Evolutionary conservation across 2,113 vertebrate genomes (phyloP).

Genomic region (Megaptera novaeangliae): DNA sequence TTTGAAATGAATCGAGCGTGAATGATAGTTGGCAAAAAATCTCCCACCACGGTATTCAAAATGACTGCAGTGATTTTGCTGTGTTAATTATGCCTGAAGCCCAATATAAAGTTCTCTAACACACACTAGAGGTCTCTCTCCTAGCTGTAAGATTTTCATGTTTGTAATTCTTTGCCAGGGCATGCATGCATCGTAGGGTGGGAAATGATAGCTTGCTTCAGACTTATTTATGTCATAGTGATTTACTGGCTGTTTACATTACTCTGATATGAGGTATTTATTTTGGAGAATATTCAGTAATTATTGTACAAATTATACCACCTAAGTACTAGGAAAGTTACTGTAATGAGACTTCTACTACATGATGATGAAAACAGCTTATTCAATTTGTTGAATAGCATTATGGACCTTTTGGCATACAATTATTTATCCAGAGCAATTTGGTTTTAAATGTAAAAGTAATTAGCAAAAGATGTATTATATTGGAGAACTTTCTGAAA

Average conservation of each 20-base stretch:
- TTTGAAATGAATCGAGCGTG: constrained; percentile 40
- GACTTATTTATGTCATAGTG: not conserved
- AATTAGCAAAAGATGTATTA: not conserved
- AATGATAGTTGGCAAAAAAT: constrained; percentile 58
- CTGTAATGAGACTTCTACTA: not conserved
- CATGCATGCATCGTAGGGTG: not conserved
- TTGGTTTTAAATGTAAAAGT: constrained; percentile 33
- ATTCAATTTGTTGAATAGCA: constrained; percentile 9
- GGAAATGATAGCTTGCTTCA: not conserved
- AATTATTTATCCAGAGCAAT: constrained; percentile 24
- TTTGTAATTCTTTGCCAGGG: constrained; percentile 56
- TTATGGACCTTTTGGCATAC: not conserved
- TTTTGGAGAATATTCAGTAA: not conserved
- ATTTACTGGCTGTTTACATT: not conserved
- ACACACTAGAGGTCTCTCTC: constrained; percentile 86
- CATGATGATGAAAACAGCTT: not conserved
- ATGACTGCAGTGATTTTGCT: constrained; percentile 79
- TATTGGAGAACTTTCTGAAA: constrained; percentile 37
- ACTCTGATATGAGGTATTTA: not conserved
- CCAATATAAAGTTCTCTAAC: constrained; percentile 64
- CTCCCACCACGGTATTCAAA: constrained; percentile 67
- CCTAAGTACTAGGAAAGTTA: fast-evolving
- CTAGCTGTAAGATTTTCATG: constrained; percentile 63
- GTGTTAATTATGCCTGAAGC: constrained; percentile 78
- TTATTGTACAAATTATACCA: not conserved